A percentile compares a stretch with the other conserved stretches of the same genome.
These are phyloP conservation scores for Drosophila kanekoi DNA, from an alignment of 2,888 invertebrate species.

Conservation along the genomic window DNA sequence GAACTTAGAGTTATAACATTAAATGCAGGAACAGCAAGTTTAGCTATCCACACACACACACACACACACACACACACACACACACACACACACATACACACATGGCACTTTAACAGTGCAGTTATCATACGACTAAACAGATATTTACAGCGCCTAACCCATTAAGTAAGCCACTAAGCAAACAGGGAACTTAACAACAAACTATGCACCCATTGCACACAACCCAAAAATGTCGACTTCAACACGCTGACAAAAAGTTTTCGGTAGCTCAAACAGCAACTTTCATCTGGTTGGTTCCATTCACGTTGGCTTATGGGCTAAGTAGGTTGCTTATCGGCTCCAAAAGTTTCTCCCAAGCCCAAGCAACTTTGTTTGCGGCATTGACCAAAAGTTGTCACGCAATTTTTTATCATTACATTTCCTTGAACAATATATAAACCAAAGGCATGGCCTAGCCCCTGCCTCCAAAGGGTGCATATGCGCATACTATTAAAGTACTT, in stretches of 20 bases:
- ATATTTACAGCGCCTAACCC: conserved; percentile 23
- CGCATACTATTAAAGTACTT: conserved; percentile 18
- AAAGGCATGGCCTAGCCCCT: conserved; percentile 11
- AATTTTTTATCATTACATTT: conserved; percentile 53
- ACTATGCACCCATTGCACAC: conserved; percentile 19
- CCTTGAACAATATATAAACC: conserved; percentile 23
- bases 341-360: conserved; percentile 56
- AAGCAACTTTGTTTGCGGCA: conserved; percentile 43
- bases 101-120: not conserved
- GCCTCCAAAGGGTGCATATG: conserved; percentile 2
- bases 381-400: conserved; percentile 62
- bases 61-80: too few relatives aligned
- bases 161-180: conserved; percentile 23
- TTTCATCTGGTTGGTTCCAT: conserved; percentile 59
- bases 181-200: conserved; percentile 23
- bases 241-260: conserved; percentile 41
- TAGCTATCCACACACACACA: too few relatives aligned
- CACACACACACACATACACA: too few relatives aligned
- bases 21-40: too few relatives aligned
- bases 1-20: too few relatives aligned
- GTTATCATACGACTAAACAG: conserved; percentile 5
- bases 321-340: conserved; percentile 46
- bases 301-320: conserved; percentile 35
- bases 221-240: conserved; percentile 18
- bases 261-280: conserved; percentile 35